Conservation (phyloP, 92 coral and sea anemone genomes). For the Phenganax marumi region DNA sequence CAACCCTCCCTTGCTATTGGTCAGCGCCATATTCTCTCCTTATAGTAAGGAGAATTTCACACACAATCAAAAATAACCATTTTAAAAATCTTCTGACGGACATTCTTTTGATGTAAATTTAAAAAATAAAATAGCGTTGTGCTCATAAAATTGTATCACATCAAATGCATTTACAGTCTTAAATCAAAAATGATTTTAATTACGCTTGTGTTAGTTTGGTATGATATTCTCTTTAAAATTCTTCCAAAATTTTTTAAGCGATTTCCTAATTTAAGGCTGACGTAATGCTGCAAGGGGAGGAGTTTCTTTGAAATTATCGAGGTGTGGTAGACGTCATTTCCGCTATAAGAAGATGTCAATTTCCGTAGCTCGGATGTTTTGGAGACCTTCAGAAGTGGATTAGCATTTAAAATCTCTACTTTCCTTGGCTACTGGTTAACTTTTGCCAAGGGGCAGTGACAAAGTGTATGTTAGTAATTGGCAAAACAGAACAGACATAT, state of each 20-base stretch:
- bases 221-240: not conserved
- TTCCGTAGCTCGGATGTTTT: constrained; percentile 32
- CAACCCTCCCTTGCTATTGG: constrained; percentile 73
- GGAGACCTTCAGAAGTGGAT: constrained; percentile 24
- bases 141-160: not conserved
- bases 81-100: not conserved
- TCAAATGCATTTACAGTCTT: not conserved
- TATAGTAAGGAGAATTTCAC: constrained; percentile 62
- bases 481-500: not conserved
- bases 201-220: not conserved
- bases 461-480: not conserved
- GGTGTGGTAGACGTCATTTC: constrained; percentile 47
- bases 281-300: constrained; percentile 24
- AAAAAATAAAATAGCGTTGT: no score
- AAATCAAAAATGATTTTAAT: not conserved
- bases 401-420: not conserved
- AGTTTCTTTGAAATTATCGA: not conserved
- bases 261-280: constrained; percentile 32
- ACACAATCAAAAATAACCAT: constrained; percentile 19
- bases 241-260: not conserved
- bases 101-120: no score
- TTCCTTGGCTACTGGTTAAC: not conserved
- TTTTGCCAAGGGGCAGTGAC: not conserved
- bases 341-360: constrained; percentile 22
- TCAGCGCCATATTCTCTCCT: constrained; percentile 69